Evolutionary conservation across 2,113 vertebrate genomes (phyloP).

Genomic region (Lampris megalopsis): DNA sequence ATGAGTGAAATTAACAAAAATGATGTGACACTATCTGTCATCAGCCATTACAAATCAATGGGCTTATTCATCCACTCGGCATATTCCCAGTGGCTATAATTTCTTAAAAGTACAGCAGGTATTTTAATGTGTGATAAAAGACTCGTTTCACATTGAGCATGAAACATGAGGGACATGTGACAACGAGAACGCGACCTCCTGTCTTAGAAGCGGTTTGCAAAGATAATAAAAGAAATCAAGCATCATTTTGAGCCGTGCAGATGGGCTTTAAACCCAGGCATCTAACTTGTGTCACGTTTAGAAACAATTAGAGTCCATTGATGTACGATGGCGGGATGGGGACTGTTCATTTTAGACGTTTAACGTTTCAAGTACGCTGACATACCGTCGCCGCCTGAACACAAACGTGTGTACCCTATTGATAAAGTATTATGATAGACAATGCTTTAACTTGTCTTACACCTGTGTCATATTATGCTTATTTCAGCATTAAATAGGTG

Average conservation of each 20-base stretch:
- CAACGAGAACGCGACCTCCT: constrained; percentile 64
- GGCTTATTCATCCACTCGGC: constrained; percentile 49
- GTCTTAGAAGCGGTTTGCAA: constrained; percentile 56
- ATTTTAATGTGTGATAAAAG: constrained; percentile 81
- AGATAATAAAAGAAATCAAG: constrained; percentile 61
- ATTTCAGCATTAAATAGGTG: constrained; percentile 44
- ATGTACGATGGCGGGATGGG: constrained; percentile 65
- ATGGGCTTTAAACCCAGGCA: constrained; percentile 69
- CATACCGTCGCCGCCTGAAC: constrained; percentile 41
- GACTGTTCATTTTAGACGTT: constrained; percentile 75
- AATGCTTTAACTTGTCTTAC: constrained; percentile 64
- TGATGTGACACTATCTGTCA: constrained; percentile 80
- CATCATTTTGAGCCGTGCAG: constrained; percentile 65
- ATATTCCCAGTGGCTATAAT: constrained; percentile 79
- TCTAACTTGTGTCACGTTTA: constrained; percentile 81
- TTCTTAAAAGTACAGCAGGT: constrained; percentile 80
- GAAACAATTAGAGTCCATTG: constrained; percentile 78
- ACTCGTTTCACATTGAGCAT: constrained; percentile 52
- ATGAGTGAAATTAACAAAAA: constrained; percentile 83
- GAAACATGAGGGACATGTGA: constrained; percentile 78
- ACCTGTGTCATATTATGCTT: constrained; percentile 63
- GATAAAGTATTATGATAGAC: constrained; percentile 57
- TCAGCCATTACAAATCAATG: constrained; percentile 78
- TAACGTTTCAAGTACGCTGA: constrained; percentile 72
- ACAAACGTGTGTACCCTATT: constrained; percentile 39